Evolutionary conservation across 2,888 invertebrate species (phyloP).

Genomic region (Bugula neritina): DNA sequence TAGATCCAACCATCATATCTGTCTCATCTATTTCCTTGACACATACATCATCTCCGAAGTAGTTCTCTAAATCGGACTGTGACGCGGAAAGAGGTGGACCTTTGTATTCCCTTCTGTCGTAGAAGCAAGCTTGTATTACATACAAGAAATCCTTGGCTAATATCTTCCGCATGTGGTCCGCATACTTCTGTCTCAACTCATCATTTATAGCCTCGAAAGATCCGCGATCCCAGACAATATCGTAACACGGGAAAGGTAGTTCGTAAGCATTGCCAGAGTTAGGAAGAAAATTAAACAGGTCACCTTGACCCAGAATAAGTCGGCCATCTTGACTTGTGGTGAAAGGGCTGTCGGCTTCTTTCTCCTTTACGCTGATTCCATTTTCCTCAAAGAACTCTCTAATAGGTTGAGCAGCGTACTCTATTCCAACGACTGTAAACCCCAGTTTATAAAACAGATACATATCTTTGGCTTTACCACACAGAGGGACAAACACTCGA

Average conservation of each 20-base stretch:
- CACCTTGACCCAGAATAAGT: background rate
- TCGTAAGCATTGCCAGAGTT: background rate
- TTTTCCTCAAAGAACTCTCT: constrained; percentile 19
- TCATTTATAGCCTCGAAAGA: constrained; percentile 16
- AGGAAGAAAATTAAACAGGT: background rate
- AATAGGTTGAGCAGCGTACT: background rate
- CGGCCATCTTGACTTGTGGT: background rate
- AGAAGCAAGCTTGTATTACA: background rate
- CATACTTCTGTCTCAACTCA: background rate
- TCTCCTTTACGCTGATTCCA: background rate
- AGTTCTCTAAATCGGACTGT: background rate
- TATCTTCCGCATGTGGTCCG: background rate
- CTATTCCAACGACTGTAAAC: constrained; percentile 8
- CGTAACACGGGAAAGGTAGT: constrained; percentile 10
- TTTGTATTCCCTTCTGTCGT: background rate
- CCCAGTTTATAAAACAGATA: background rate
- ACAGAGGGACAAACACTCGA: constrained; percentile 15
- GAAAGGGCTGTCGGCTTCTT: background rate
- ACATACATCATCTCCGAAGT: background rate
- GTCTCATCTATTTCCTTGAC: background rate
- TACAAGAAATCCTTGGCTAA: background rate
- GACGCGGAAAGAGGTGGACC: background rate
- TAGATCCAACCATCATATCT: background rate
- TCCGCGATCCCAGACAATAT: constrained; percentile 20
- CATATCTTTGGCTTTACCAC: constrained; percentile 24